Evolutionary conservation across 2,888 invertebrate genomes (phyloP).

Genomic region (Busseola fusca): DNA sequence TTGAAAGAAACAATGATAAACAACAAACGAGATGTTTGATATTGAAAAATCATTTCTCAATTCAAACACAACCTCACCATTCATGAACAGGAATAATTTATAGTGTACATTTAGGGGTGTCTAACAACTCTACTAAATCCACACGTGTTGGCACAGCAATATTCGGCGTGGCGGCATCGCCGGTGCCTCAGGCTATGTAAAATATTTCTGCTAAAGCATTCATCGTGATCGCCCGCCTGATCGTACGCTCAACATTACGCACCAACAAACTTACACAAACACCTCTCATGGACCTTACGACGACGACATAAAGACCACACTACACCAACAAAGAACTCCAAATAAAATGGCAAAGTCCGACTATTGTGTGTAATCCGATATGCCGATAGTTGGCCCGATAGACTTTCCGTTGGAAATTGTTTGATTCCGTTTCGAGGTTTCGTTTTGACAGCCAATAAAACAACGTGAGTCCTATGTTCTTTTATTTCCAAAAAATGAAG

Average conservation of each 20-base stretch:
- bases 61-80: conserved; percentile 21
- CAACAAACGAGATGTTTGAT: neutral
- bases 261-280: conserved; percentile 70
- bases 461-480: conserved; percentile 52
- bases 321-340: conserved; percentile 49
- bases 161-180: conserved; percentile 82
- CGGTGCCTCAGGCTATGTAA: conserved; percentile 86
- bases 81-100: conserved; percentile 45
- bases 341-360: conserved; percentile 72
- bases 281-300: conserved; percentile 64
- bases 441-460: conserved; percentile 73
- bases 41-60: conserved; percentile 28
- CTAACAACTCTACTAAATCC: conserved; percentile 74
- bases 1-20: too few relatives aligned
- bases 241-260: conserved; percentile 81
- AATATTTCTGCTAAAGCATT: conserved; percentile 89
- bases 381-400: conserved; percentile 81
- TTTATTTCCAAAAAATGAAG: conserved; percentile 58
- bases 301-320: conserved; percentile 68
- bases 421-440: conserved; percentile 78
- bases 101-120: conserved; percentile 50
- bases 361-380: conserved; percentile 85
- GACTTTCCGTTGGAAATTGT: conserved; percentile 80
- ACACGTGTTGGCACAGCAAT: conserved; percentile 86
- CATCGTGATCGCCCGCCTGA: conserved; percentile 87